Base-by-base conservation (phyloP, 1,140 invertebrate genomes). In the Drosophila ambigua region DNA sequence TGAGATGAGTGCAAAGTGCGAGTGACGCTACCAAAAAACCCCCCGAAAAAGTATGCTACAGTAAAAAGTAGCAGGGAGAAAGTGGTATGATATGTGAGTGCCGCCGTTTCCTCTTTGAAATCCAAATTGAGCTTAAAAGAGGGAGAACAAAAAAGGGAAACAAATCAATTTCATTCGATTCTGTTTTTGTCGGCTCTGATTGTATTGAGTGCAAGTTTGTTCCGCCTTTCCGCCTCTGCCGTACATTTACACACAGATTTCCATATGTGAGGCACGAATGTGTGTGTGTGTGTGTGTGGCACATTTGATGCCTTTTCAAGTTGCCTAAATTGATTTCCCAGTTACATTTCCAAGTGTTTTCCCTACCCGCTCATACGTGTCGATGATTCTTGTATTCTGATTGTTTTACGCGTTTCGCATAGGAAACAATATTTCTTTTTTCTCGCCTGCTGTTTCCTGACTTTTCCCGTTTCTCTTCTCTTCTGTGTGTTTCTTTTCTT, bases 151-250 rank as follows among this genome's bases (percentile, higher is more conserved):
- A 11, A 9, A 4, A 35, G 9, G 75, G 73, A 75, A 72, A 81
- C 82, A 85, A 87, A 87, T 87, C 80, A 87, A 87, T 87, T 87
- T 78, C 66, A 82, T 87, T 87, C 76, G 65, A 75, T 87, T 82
- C 78, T 54, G 84, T 79, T 81, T 67, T 87, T 81, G 84, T 74
- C 78, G 84, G 58, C 53, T 69, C 69, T 78, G 81, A 85, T 85
- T 85, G 81, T 81, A 77, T 84, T 83, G 72, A 60, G 69, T 69
- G 66, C 66, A 68, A 58, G 66, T 69, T 64, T 78, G 75, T 83
- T 82, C 79, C 79, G 79, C 75, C 63, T 65, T 85, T 64, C 67
- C 77, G 73, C 77, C 77, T 60, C 28, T 7, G 28, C 7, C 28
- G 39, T 66, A 62, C 49, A 77, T 77, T 69, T 71, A 77, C 73